phyloP scores from a whole-genome alignment of 2,113 vertebrate species.

The Antennarius striatus region DNA sequence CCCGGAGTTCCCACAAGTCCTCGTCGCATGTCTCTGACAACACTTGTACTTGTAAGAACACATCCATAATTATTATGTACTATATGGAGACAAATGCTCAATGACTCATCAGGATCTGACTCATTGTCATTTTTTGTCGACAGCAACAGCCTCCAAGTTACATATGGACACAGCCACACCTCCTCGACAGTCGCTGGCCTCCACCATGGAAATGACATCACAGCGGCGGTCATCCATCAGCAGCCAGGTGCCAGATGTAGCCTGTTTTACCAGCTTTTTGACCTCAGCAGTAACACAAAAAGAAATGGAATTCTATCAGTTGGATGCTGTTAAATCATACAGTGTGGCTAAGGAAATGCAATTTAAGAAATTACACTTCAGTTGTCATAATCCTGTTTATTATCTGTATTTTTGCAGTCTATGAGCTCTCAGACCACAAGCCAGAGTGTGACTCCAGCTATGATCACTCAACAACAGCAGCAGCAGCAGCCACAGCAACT shows the following conservation, averaged over 20 bases:
- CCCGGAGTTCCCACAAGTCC: constrained; percentile 91
- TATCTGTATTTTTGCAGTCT: constrained; percentile 61
- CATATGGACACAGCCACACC: constrained; percentile 91
- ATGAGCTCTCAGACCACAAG: constrained; percentile 78
- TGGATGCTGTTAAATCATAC: neutral
- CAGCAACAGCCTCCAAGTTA: constrained; percentile 92
- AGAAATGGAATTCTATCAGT: neutral
- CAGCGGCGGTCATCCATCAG: constrained; percentile 89
- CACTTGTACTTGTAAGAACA: constrained; percentile 85
- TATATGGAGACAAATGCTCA: neutral
- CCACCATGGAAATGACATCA: constrained; percentile 84
- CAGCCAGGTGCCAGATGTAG: constrained; percentile 83
- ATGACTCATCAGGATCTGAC: constrained; percentile 1
- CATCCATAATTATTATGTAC: neutral
- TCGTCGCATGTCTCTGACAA: constrained; percentile 94
- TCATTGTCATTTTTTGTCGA: constrained; percentile 29
- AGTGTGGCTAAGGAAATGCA: neutral
- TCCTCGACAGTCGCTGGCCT: constrained; percentile 83
- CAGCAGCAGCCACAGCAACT: constrained; percentile 77
- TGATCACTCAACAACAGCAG: constrained; percentile 55
- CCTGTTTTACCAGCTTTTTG: constrained; percentile 2
- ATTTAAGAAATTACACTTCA: neutral
- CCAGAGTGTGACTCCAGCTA: constrained; percentile 72
- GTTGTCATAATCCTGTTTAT: neutral
- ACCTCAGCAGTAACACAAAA: neutral